A percentile compares a stretch with the other conserved stretches of the same genome.
These are phyloP conservation scores for Drosophila merina DNA, from an alignment of 2,888 invertebrate genomes.

Conservation along the genomic window DNA sequence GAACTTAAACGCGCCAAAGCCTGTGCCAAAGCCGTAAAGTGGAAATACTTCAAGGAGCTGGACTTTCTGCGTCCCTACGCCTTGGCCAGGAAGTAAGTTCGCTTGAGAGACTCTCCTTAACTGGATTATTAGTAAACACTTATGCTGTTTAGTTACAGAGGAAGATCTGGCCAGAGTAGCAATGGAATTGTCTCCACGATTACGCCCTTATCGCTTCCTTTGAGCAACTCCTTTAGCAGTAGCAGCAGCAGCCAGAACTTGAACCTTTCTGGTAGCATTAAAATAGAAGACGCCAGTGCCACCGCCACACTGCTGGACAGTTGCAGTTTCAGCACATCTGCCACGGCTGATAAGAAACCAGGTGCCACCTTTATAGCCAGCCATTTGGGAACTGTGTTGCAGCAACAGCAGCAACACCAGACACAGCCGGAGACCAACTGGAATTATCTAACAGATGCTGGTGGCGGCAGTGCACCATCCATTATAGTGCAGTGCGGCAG, in stretches of 20 bases:
- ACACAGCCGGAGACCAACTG: conserved; percentile 67
- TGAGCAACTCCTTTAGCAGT: conserved; percentile 59
- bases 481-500: conserved; percentile 55
- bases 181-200: conserved; percentile 28
- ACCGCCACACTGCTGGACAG: conserved; percentile 54
- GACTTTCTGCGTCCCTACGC: conserved; percentile 82
- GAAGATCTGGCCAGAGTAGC: conserved; percentile 54
- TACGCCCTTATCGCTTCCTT: conserved; percentile 25
- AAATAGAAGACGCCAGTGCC: conserved; percentile 69
- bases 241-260: conserved; percentile 68
- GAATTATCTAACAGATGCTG: conserved; percentile 71
- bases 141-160: conserved; percentile 68
- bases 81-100: conserved; percentile 78
- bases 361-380: conserved; percentile 58
- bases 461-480: conserved; percentile 50
- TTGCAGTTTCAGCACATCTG: conserved; percentile 46
- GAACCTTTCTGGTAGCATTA: conserved; percentile 62
- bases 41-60: conserved; percentile 81
- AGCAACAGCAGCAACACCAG: conserved; percentile 58
- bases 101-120: neutral
- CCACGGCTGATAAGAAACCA: conserved; percentile 51
- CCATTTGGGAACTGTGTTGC: conserved; percentile 63
- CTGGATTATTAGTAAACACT: neutral
- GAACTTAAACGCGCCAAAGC: conserved; percentile 80
- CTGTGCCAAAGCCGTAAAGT: conserved; percentile 79